Percentiles rank a stretch among this genome's conserved stretches.
phyloP scores from a whole-genome alignment of 1,140 invertebrate genomes.

The Stegodyphus dumicola region DNA sequence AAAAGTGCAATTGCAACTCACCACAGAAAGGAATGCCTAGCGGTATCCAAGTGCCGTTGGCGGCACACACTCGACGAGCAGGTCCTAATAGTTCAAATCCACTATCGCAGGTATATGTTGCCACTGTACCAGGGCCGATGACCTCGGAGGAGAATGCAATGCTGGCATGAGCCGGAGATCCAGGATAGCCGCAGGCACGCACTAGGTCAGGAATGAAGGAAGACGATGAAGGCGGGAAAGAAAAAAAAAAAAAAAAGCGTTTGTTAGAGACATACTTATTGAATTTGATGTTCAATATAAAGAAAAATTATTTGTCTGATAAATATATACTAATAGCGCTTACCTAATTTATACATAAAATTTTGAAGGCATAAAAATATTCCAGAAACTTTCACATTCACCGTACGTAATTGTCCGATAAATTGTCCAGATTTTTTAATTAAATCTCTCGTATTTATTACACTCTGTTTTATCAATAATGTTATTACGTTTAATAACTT shows the following conservation, averaged over 20 bases:
- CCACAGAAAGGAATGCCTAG: constrained; percentile 94
- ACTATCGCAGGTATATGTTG: constrained; percentile 87
- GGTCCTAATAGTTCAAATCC: constrained; percentile 93
- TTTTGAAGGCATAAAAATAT: no score
- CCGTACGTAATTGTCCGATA: no score
- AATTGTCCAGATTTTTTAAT: no score
- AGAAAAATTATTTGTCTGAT: not conserved
- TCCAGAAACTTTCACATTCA: no score
- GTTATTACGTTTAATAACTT: no score
- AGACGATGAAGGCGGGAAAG: not conserved
- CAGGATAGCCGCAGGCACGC: constrained; percentile 83
- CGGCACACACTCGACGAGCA: constrained; percentile 79
- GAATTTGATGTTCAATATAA: not conserved
- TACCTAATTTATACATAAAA: no score
- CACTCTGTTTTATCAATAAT: no score
- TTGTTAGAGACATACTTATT: not conserved
- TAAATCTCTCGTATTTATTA: no score
- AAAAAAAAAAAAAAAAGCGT: not conserved
- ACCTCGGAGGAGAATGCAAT: constrained; percentile 81
- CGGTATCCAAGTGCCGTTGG: constrained; percentile 85
- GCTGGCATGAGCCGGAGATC: constrained; percentile 87
- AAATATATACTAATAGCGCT: no score
- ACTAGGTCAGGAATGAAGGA: constrained; percentile 59
- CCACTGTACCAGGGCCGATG: constrained; percentile 77
- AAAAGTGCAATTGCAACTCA: constrained; percentile 79